Conservation (phyloP, 1,140 invertebrate genomes). For the Carposina sasakii region DNA sequence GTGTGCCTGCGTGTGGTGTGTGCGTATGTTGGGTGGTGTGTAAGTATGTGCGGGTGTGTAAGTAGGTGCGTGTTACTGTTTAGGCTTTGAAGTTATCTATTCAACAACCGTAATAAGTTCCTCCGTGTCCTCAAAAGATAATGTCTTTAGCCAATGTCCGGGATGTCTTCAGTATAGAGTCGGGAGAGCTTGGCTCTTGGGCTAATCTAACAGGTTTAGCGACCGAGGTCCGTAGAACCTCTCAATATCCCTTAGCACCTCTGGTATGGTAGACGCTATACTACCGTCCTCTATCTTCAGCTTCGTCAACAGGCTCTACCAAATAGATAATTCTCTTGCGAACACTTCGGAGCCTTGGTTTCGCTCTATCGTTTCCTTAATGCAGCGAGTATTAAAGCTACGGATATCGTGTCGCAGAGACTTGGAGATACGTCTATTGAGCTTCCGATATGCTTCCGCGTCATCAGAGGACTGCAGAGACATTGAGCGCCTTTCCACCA, state of each 20-base stretch:
- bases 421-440: slow-evolving; percentile 6
- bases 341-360: slow-evolving; percentile 5
- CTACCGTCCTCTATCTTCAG: slow-evolving; percentile 5
- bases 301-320: slow-evolving; percentile 3
- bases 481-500: background rate
- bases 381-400: slow-evolving; percentile 1
- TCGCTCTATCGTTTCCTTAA: slow-evolving; percentile 7
- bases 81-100: too few relatives aligned
- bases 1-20: too few relatives aligned
- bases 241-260: background rate
- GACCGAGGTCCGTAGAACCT: background rate
- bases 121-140: too few relatives aligned
- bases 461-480: slow-evolving; percentile 1
- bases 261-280: background rate
- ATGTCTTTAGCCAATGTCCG: background rate
- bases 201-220: background rate
- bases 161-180: background rate
- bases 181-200: background rate
- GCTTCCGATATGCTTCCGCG: slow-evolving; percentile 1
- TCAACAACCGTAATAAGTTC: too few relatives aligned
- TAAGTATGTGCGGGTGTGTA: too few relatives aligned
- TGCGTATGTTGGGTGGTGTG: too few relatives aligned
- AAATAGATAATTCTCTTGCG: slow-evolving; percentile 3
- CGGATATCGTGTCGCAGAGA: background rate
- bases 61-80: too few relatives aligned